Conservation (phyloP, 2,797 vertebrate species). For the Rhadinocentrus ornatus region DNA sequence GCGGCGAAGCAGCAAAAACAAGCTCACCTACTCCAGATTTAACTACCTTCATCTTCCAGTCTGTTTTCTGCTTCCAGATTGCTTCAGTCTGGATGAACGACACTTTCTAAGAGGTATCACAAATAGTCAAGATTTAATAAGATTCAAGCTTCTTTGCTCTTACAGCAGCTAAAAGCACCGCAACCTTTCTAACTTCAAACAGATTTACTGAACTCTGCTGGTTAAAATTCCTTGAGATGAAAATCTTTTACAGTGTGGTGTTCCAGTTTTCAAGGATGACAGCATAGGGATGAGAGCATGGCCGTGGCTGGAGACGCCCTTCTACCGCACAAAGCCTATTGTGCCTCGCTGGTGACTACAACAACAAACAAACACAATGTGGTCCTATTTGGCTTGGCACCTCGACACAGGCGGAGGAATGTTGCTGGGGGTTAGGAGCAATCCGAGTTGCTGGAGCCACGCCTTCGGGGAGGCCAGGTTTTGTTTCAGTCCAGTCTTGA, state of each 20-base stretch:
- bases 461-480: slow-evolving; percentile 17
- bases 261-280: slow-evolving; percentile 66
- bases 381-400: slow-evolving; percentile 65
- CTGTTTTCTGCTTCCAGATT: slow-evolving; percentile 1
- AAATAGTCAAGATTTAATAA: slow-evolving; percentile 4
- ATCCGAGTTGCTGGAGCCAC: slow-evolving; percentile 16
- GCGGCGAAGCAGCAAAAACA: neutral
- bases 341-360: slow-evolving; percentile 60
- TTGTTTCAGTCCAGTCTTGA: slow-evolving; percentile 4
- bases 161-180: slow-evolving; percentile 30
- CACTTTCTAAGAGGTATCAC: slow-evolving; percentile 20
- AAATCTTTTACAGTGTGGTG: slow-evolving; percentile 42
- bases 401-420: slow-evolving; percentile 55
- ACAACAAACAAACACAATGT: slow-evolving; percentile 58
- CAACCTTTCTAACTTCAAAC: neutral
- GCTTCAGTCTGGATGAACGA: neutral
- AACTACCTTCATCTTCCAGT: neutral
- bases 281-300: slow-evolving; percentile 55
- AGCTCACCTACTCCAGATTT: slow-evolving; percentile 9
- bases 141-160: slow-evolving; percentile 45
- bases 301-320: slow-evolving; percentile 56
- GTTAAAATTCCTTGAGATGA: neutral
- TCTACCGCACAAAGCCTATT: slow-evolving; percentile 66
- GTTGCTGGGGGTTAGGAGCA: slow-evolving; percentile 47
- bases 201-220: neutral